Percentiles rank a stretch among this genome's conserved stretches.
Conservation (phyloP, 2,113 vertebrate species). For the Microtus pennsylvanicus region DNA sequence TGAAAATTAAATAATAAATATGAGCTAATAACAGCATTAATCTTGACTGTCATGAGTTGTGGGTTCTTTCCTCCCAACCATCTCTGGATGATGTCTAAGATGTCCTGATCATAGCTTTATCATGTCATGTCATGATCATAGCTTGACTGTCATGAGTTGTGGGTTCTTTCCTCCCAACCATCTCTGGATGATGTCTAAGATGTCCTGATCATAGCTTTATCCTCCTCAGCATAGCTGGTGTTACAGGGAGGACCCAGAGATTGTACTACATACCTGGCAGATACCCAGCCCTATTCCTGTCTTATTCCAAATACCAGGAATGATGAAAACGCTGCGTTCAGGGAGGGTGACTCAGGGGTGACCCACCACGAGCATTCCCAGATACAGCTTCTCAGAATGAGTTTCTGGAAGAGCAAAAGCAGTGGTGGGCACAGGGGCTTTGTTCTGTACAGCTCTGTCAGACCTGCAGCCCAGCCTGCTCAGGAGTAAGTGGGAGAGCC, state of each 20-base stretch:
- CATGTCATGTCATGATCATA: too few species aligned
- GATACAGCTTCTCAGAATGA: constrained; percentile 39
- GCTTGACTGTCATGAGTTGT: background rate
- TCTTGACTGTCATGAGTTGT: background rate
- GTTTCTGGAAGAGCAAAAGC: constrained; percentile 55
- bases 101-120: background rate
- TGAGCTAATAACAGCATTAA: background rate
- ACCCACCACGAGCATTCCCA: constrained; percentile 47
- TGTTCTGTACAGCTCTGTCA: background rate
- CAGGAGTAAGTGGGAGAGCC: background rate
- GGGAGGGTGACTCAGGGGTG: constrained; percentile 67
- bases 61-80: background rate
- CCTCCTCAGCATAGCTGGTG: background rate
- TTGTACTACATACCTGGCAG: background rate
- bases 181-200: background rate
- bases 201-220: background rate
- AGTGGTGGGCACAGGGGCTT: background rate
- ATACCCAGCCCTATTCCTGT: background rate
- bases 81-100: background rate
- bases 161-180: background rate
- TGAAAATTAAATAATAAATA: background rate
- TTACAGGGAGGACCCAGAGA: background rate
- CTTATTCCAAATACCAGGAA: constrained; percentile 13
- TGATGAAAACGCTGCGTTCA: background rate
- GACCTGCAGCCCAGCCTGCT: background rate